These are phyloP conservation scores for Charadrius vociferus DNA, from an alignment of 2,113 vertebrate genomes.

Conservation along the genomic window DNA sequence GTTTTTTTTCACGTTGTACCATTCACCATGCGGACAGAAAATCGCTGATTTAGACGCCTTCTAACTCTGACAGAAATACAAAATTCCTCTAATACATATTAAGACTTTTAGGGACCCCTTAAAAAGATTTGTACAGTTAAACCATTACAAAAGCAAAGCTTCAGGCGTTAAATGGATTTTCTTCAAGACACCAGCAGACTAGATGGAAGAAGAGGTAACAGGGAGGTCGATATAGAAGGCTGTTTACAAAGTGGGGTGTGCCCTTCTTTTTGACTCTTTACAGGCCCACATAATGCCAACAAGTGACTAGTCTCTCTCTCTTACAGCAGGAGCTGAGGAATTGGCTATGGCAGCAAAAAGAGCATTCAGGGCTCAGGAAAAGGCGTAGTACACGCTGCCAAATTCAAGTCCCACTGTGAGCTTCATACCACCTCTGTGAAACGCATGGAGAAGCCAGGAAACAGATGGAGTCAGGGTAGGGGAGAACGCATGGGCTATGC, in stretches of 20 bases:
- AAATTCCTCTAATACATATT: not conserved
- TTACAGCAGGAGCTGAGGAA: not conserved
- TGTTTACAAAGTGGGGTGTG: not conserved
- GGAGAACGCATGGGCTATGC: slow-evolving; percentile 17
- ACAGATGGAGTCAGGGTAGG: slow-evolving; percentile 38
- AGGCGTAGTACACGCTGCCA: not conserved
- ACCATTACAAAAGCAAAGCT: not conserved
- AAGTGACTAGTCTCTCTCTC: not conserved
- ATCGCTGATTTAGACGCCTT: not conserved
- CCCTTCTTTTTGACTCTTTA: not conserved
- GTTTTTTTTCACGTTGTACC: not conserved
- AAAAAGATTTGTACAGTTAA: not conserved
- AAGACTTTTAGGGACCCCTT: not conserved
- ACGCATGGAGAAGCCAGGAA: slow-evolving; percentile 30
- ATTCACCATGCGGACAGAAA: not conserved
- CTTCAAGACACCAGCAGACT: not conserved
- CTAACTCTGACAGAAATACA: not conserved
- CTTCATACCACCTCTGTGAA: not conserved
- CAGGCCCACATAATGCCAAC: not conserved
- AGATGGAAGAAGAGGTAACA: not conserved
- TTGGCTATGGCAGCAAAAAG: slow-evolving; percentile 8
- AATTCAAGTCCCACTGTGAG: not conserved
- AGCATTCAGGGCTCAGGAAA: not conserved
- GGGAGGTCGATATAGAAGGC: not conserved
- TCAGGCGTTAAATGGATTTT: not conserved